A percentile compares a stretch with the other conserved stretches of the same genome.
Conservation (phyloP, 2,113 vertebrate species). For the Gallinago jamesoni region DNA sequence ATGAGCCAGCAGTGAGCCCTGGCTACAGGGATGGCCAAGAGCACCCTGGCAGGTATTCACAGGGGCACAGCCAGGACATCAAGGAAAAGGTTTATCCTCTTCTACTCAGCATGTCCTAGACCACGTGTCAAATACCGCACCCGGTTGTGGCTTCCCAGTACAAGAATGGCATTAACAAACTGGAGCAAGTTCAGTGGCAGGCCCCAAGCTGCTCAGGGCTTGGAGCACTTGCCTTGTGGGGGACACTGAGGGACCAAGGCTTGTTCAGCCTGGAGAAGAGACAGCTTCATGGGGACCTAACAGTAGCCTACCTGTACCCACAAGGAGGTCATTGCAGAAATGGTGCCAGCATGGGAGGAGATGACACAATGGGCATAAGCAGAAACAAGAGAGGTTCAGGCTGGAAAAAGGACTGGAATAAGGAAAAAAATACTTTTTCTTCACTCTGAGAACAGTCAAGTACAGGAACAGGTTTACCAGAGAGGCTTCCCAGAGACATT, state of each 20-base stretch:
- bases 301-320: neutral
- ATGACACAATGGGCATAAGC: rapidly evolving
- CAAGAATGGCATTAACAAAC: neutral
- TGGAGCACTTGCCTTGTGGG: neutral
- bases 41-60: rapidly evolving
- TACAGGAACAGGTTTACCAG: neutral
- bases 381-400: neutral
- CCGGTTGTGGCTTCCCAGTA: neutral
- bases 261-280: neutral
- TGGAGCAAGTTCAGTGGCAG: neutral
- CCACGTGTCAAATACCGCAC: neutral
- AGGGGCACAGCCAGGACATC: neutral
- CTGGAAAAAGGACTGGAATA: neutral
- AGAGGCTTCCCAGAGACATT: neutral
- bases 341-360: neutral
- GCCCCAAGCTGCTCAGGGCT: neutral
- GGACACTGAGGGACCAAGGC: neutral
- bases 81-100: neutral
- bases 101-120: neutral
- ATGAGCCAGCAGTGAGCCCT: neutral
- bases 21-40: neutral
- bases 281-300: neutral
- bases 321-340: neutral
- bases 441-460: neutral
- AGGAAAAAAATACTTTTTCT: neutral